These are phyloP conservation scores for Cryptotis parvus DNA, from an alignment of 2,113 vertebrate genomes.

Conservation along the genomic window DNA sequence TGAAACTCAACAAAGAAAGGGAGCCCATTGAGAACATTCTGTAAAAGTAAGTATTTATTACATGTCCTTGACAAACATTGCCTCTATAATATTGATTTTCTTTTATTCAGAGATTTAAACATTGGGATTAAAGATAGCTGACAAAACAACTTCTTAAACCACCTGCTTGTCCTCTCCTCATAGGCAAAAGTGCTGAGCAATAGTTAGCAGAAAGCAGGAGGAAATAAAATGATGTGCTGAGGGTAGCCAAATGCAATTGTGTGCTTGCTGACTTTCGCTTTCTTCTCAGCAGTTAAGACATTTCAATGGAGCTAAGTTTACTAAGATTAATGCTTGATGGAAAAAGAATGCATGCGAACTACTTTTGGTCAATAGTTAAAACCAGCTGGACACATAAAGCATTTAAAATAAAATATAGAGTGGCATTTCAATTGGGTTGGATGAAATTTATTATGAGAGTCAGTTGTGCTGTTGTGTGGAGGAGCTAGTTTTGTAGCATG, in stretches of 20 bases:
- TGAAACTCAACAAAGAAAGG: conserved; percentile 74
- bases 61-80: conserved; percentile 84
- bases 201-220: conserved; percentile 78
- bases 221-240: conserved; percentile 84
- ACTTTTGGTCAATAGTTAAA: conserved; percentile 80
- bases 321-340: conserved; percentile 84
- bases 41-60: conserved; percentile 89
- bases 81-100: conserved; percentile 86
- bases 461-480: conserved; percentile 65
- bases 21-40: conserved; percentile 75
- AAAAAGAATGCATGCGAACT: conserved; percentile 74
- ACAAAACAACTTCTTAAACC: conserved; percentile 84
- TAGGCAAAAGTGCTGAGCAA: conserved; percentile 78
- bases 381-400: conserved; percentile 74
- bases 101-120: conserved; percentile 83
- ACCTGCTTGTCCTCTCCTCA: conserved; percentile 75
- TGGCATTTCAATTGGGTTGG: conserved; percentile 77
- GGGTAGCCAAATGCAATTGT: conserved; percentile 77
- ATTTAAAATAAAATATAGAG: conserved; percentile 80
- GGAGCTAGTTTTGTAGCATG: conserved; percentile 65
- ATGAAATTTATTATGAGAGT: conserved; percentile 78
- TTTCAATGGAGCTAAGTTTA: conserved; percentile 80
- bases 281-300: conserved; percentile 82
- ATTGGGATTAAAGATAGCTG: conserved; percentile 88
- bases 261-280: conserved; percentile 85